A percentile compares a stretch with the other conserved stretches of the same genome.
These are phyloP conservation scores for Noctua pronuba DNA, from an alignment of 2,888 invertebrate genomes.

Conservation along the genomic window DNA sequence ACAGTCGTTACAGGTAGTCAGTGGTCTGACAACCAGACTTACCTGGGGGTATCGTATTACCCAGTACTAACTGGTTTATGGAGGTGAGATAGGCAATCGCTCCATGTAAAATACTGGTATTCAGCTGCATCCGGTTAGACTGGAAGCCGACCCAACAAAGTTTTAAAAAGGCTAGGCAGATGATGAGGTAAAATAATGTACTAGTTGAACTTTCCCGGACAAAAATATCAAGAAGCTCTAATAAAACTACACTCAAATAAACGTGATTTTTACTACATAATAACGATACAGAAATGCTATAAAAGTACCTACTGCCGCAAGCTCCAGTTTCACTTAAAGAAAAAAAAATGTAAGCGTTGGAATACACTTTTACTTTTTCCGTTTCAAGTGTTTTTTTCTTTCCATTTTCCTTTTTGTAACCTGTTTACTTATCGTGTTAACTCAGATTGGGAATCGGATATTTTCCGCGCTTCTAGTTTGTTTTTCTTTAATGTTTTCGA, in stretches of 20 bases:
- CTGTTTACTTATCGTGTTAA: constrained; percentile 46
- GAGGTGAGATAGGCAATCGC: no score
- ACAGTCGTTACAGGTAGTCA: no score
- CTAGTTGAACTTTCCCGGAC: neutral
- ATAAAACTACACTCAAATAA: neutral
- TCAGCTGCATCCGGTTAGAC: no score
- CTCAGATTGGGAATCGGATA: constrained; percentile 41
- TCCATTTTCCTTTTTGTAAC: constrained; percentile 22
- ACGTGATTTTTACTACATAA: constrained; percentile 30
- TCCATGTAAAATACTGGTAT: no score
- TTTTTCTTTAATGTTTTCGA: constrained; percentile 17
- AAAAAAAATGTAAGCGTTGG: constrained; percentile 21
- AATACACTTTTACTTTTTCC: constrained; percentile 20
- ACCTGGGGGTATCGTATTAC: no score
- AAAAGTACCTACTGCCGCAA: neutral
- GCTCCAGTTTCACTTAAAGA: constrained; percentile 28
- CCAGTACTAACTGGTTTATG: no score
- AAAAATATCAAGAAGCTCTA: neutral
- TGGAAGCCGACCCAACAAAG: no score
- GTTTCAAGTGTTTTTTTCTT: constrained; percentile 4
- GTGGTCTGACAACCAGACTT: no score
- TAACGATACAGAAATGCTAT: constrained; percentile 24
- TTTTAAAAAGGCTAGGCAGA: no score
- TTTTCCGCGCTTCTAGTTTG: constrained; percentile 24
- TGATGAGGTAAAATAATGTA: neutral